phyloP scores from a whole-genome alignment of 2,888 invertebrate genomes.

The Ophioninae sp. region DNA sequence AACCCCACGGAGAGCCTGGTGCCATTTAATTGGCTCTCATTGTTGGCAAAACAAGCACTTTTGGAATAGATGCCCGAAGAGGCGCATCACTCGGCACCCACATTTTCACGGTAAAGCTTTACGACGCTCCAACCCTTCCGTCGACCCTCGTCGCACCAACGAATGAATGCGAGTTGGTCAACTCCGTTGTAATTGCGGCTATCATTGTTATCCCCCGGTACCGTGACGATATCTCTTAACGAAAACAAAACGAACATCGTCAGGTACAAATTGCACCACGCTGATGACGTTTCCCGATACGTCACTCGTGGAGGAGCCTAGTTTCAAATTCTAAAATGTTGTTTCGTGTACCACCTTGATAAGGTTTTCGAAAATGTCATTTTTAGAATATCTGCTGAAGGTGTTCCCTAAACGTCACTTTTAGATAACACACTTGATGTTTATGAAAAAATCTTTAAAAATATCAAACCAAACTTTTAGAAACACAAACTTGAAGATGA shows the following conservation, averaged over 20 bases:
- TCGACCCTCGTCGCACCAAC: slow-evolving; percentile 10
- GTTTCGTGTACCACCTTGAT: too few species aligned
- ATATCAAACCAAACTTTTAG: too few species aligned
- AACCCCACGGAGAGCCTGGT: slow-evolving; percentile 48
- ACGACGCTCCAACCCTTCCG: slow-evolving; percentile 10
- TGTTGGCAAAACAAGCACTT: slow-evolving; percentile 73
- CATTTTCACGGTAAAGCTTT: slow-evolving; percentile 28
- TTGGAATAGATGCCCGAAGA: slow-evolving; percentile 33
- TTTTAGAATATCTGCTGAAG: too few species aligned
- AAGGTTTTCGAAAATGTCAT: too few species aligned
- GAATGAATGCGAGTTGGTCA: slow-evolving; percentile 35
- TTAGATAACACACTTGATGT: too few species aligned
- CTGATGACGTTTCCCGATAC: not conserved
- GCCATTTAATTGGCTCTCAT: slow-evolving; percentile 68
- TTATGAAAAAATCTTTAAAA: too few species aligned
- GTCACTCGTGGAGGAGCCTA: not conserved
- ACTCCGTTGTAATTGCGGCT: slow-evolving; percentile 21
- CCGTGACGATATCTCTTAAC: not conserved
- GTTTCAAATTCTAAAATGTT: too few species aligned
- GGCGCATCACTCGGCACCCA: slow-evolving; percentile 42
- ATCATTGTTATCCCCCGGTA: slow-evolving; percentile 24
- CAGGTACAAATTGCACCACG: not conserved
- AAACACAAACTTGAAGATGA: too few species aligned
- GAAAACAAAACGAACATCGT: not conserved
- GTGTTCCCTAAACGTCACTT: too few species aligned